Percentiles rank a stretch among this genome's conserved stretches.
Conservation (phyloP, 1,140 invertebrate species). For the Archivesica marissinica region DNA sequence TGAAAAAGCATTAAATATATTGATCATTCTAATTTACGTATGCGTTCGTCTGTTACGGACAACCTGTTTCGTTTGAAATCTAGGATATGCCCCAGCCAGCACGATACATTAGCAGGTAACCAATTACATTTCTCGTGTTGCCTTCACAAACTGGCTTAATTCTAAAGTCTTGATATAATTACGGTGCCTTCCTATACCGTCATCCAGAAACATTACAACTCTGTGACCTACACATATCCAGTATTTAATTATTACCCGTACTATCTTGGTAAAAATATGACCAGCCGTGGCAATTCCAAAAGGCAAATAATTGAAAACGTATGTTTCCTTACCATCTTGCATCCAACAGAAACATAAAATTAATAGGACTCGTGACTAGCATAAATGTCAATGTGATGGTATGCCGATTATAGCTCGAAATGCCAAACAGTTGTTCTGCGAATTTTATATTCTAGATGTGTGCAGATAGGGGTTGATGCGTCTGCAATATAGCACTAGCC, state of each 20-base stretch:
- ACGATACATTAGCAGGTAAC: too few species aligned
- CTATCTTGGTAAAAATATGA: constrained; percentile 55
- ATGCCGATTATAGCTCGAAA: too few species aligned
- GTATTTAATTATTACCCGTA: too few species aligned
- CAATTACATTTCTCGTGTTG: too few species aligned
- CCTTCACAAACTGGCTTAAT: too few species aligned
- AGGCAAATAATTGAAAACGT: too few species aligned
- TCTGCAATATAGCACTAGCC: constrained; percentile 7
- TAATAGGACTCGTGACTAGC: constrained; percentile 37
- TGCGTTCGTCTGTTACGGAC: constrained; percentile 8
- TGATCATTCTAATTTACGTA: background rate
- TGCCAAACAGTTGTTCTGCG: too few species aligned
- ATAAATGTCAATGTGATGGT: too few species aligned
- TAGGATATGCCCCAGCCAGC: constrained; percentile 50
- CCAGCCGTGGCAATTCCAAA: constrained; percentile 48
- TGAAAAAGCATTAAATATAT: background rate
- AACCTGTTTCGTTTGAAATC: constrained; percentile 22
- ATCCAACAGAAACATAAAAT: constrained; percentile 52
- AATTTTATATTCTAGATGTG: constrained; percentile 45
- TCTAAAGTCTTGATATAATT: too few species aligned
- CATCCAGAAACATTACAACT: too few species aligned
- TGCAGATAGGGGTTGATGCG: background rate
- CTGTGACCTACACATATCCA: too few species aligned
- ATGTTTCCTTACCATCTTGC: constrained; percentile 7
- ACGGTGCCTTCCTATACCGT: too few species aligned